phyloP scores from a whole-genome alignment of 2,888 invertebrate genomes.

The Cephus pygmeus region DNA sequence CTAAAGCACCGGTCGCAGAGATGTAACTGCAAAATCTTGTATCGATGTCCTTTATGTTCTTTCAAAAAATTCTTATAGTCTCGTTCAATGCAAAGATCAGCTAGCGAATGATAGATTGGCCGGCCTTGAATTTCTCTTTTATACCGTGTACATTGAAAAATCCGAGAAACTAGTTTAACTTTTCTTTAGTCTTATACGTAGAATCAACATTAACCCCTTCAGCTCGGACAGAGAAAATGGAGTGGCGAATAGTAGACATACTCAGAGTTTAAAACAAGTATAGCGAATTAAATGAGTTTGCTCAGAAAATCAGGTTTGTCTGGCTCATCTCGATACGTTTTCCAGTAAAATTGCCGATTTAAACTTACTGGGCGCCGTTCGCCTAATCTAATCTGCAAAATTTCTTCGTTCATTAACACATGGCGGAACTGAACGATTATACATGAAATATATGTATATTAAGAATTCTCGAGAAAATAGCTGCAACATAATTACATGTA shows the following conservation, averaged over 20 bases:
- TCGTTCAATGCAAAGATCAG: conserved; percentile 31
- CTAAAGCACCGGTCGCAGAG: neutral
- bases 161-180: conserved; percentile 62
- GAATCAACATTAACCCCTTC: conserved; percentile 24
- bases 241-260: conserved; percentile 5
- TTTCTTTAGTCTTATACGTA: conserved; percentile 54
- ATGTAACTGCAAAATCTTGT: neutral
- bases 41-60: neutral
- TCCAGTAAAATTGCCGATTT: neutral
- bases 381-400: neutral
- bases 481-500: neutral
- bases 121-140: conserved; percentile 64
- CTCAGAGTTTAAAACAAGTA: neutral
- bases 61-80: neutral
- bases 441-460: neutral
- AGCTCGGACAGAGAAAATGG: conserved; percentile 41
- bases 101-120: conserved; percentile 55
- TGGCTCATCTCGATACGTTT: neutral
- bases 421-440: neutral
- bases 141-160: conserved; percentile 58
- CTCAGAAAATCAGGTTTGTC: neutral
- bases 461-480: neutral
- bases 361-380: neutral
- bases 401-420: neutral
- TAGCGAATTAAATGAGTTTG: neutral